Evolutionary conservation across 2,797 vertebrate species (phyloP).

Genomic region (Sebastes nivosus): DNA sequence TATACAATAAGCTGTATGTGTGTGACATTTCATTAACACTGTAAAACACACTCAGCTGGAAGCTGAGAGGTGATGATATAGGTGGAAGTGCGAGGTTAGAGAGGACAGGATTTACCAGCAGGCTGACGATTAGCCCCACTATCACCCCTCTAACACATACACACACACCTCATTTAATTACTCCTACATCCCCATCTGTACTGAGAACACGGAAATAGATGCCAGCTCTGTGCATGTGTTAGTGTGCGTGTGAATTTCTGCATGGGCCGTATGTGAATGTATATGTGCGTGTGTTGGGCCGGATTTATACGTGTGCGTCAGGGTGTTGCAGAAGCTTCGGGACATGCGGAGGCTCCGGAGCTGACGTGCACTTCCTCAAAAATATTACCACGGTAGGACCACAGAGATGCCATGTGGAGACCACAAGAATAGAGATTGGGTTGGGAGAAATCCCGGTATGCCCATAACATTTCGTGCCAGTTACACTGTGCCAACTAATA

Average conservation of each 20-base stretch:
- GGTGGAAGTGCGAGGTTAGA: slow-evolving; percentile 65
- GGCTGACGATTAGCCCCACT: slow-evolving; percentile 57
- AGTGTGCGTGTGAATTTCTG: neutral
- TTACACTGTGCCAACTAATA: neutral
- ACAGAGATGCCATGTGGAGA: neutral
- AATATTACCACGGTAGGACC: neutral
- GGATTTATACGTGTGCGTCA: neutral
- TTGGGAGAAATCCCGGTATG: neutral
- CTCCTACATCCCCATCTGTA: slow-evolving; percentile 68
- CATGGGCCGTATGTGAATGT: neutral
- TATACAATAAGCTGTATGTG: slow-evolving; percentile 18
- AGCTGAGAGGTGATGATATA: slow-evolving; percentile 65
- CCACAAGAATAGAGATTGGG: neutral
- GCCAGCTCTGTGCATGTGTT: slow-evolving; percentile 5
- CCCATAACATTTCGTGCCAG: neutral
- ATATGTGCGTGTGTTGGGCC: neutral
- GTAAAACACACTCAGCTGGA: slow-evolving; percentile 57
- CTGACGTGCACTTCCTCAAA: neutral
- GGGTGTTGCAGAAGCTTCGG: neutral
- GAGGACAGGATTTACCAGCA: slow-evolving; percentile 63
- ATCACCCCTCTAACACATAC: slow-evolving; percentile 46
- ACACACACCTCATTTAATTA: slow-evolving; percentile 58
- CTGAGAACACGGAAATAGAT: slow-evolving; percentile 44
- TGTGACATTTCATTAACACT: slow-evolving; percentile 54
- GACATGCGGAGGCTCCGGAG: neutral